Evolutionary conservation across 2,113 vertebrate species (phyloP), one percentile per base, ranked within the genome.

Genomic region (Heterotis niloticus): DNA sequence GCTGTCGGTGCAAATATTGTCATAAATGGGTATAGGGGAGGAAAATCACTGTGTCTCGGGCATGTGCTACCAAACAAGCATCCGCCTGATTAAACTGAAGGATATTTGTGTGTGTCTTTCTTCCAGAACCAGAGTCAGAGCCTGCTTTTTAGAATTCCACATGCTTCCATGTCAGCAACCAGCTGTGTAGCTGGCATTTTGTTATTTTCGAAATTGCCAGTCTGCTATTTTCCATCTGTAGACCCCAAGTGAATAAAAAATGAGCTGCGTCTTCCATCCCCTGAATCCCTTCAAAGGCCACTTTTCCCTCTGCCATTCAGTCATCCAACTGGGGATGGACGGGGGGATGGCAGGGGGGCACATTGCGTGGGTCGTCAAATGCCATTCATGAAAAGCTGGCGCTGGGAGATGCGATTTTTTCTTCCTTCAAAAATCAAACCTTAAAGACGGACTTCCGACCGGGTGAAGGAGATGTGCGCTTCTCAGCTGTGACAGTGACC

Each of bases 401-500:
- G 23, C 64, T 34, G 52, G 18, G 24, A 51, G 52, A 57, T 26
- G 72, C n/a, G 24, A 54, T 66, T 80, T 60, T 56, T 57, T 73
- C n/a, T n/a, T 44, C 7, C 34, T 44, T 17, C 16, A 29, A 77
- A 59, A 75, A 75, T 69, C 52, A 68, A 34, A 76, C 54, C 73
- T 69, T 44, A 59, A 56, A 76, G 78, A 72, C 44, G 70, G 56
- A 52, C 34, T 62, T 60, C 59, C 64, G 60, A 65, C 59, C 64
- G 20, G 60, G 26, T n/a, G 28, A 7, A 57, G 57, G 51, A 65
- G 65, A 64, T 52, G 66, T 29, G 28, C 79, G 77, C 73, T 76
- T 75, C 80, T 82, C 77, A 79, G 78, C 67, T 54, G 62, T 81
- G 82, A 79, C 81, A 83, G 77, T 57, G 64, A 65, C 77, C 57